These are phyloP conservation scores for Sycophaga agraensis DNA, from an alignment of 1,140 invertebrate genomes.

Conservation along the genomic window DNA sequence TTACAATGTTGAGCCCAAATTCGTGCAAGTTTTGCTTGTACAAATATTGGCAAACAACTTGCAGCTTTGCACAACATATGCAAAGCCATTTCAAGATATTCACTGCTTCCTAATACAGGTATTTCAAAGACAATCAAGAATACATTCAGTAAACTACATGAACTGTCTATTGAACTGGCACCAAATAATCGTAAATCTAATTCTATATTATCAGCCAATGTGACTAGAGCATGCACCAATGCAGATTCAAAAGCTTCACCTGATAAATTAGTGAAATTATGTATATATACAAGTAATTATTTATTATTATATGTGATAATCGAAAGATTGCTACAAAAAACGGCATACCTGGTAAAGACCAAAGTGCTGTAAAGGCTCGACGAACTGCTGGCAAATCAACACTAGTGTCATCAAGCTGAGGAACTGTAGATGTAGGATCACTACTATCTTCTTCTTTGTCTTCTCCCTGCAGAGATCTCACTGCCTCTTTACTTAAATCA, in stretches of 20 bases:
- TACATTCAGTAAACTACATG: conserved; percentile 67
- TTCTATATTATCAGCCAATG: conserved; percentile 71
- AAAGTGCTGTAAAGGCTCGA: conserved; percentile 65
- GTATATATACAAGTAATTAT: neutral
- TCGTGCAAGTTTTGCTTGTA: conserved; percentile 78
- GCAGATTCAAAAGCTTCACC: conserved; percentile 68
- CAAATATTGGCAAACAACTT: conserved; percentile 69
- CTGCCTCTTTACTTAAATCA: conserved; percentile 68
- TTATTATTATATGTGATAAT: neutral
- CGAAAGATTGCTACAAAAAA: no score
- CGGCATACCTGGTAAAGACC: conserved; percentile 54
- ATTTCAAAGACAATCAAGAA: conserved; percentile 89
- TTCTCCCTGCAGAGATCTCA: conserved; percentile 73
- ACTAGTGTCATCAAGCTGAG: conserved; percentile 54
- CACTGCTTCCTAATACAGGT: conserved; percentile 74
- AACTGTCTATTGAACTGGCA: conserved; percentile 48
- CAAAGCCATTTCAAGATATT: conserved; percentile 80
- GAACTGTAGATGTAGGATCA: conserved; percentile 59
- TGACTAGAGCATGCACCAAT: conserved; percentile 77
- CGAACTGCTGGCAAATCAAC: conserved; percentile 66
- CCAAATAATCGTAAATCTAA: conserved; percentile 70
- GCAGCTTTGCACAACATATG: conserved; percentile 80
- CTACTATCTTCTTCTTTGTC: conserved; percentile 82
- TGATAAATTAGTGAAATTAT: conserved; percentile 36
- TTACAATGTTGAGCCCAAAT: conserved; percentile 77